Conservation (phyloP, 2,888 invertebrate genomes). For the Chrysolina haemoptera region DNA sequence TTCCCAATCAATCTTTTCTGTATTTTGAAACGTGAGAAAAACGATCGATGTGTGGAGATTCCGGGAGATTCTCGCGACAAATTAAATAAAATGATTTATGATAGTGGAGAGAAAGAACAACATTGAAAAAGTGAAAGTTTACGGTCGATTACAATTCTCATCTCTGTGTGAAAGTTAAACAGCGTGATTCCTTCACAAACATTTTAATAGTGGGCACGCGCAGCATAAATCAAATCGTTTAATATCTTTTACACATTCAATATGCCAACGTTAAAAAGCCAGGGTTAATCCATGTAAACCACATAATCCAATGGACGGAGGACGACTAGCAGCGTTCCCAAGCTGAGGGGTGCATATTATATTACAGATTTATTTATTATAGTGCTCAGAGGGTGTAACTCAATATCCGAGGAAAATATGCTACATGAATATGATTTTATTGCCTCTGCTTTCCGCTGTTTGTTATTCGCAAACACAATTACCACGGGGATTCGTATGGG, state of each 20-base stretch:
- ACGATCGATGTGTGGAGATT: no score
- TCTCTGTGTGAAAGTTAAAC: constrained; percentile 68
- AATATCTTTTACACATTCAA: constrained; percentile 69
- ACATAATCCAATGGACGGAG: constrained; percentile 64
- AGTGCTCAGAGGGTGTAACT: constrained; percentile 65
- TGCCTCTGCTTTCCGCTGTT: constrained; percentile 52
- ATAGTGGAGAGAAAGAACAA: background rate
- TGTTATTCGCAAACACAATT: constrained; percentile 41
- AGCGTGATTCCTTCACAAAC: constrained; percentile 66
- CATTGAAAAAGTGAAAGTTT: constrained; percentile 43
- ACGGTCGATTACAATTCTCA: constrained; percentile 42
- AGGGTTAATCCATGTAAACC: constrained; percentile 68
- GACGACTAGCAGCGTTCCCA: constrained; percentile 57
- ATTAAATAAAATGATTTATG: background rate
- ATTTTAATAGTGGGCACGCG: constrained; percentile 66
- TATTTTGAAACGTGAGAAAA: no score
- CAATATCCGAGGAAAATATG: constrained; percentile 65
- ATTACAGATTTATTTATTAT: constrained; percentile 68
- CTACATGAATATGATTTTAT: constrained; percentile 65
- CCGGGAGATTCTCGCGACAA: no score
- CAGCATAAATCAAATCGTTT: constrained; percentile 66
- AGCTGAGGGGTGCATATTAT: constrained; percentile 67
- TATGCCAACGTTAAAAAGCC: constrained; percentile 68
- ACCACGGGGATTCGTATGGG: constrained; percentile 19
- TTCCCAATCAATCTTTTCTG: background rate